Percentiles rank a stretch among this genome's conserved stretches.
Conservation (phyloP, 2,888 invertebrate species). For the Metopia argyrocephala region DNA sequence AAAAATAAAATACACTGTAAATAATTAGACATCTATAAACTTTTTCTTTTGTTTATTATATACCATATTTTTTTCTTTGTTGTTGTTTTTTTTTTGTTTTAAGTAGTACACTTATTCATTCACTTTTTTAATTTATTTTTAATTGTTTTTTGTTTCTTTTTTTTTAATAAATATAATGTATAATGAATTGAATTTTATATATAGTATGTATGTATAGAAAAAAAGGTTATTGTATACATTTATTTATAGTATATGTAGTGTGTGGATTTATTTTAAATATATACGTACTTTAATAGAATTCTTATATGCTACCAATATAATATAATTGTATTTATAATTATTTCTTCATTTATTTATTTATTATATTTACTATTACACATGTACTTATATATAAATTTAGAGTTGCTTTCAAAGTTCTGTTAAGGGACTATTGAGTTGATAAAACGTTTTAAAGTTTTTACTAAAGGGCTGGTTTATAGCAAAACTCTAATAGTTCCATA, state of each 20-base stretch:
- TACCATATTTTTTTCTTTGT: no score
- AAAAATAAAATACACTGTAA: conserved; percentile 47
- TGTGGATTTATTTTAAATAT: conserved; percentile 27
- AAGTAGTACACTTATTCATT: conserved; percentile 61
- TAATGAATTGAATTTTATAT: conserved; percentile 39
- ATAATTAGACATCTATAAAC: conserved; percentile 60
- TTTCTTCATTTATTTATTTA: not conserved
- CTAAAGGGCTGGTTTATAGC: conserved; percentile 63
- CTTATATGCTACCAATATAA: conserved; percentile 57
- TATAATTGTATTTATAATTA: conserved; percentile 1
- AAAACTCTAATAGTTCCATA: conserved; percentile 30
- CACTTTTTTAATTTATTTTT: conserved; percentile 29
- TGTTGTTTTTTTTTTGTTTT: no score
- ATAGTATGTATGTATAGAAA: conserved; percentile 47
- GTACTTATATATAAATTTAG: not conserved
- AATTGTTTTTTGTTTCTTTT: conserved; percentile 12
- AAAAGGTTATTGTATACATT: conserved; percentile 34
- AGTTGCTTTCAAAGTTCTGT: conserved; percentile 43
- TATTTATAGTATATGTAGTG: conserved; percentile 6
- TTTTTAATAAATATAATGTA: conserved; percentile 1
- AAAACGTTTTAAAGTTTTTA: conserved; percentile 47
- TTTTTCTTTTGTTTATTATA: no score
- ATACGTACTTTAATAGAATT: conserved; percentile 31
- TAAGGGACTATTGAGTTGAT: conserved; percentile 39
- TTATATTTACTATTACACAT: no score